Evolutionary conservation across 2,113 vertebrate species (phyloP).

Genomic region (Rhea pennata): DNA sequence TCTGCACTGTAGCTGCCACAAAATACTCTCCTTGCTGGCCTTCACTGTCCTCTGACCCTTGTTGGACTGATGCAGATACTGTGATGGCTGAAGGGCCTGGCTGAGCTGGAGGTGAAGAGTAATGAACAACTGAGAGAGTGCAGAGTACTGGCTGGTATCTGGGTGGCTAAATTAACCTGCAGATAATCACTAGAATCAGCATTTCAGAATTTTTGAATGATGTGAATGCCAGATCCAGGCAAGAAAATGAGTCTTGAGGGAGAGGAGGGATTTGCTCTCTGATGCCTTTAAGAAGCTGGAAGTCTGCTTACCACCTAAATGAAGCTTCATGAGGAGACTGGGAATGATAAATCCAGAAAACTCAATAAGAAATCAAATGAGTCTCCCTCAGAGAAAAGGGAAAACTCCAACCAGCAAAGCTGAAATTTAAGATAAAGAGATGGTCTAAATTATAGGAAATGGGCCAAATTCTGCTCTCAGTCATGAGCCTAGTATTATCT

Average conservation of each 20-base stretch:
- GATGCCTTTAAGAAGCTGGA: conserved; percentile 21
- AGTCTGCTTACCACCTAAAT: not conserved
- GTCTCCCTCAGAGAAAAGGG: not conserved
- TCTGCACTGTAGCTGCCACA: not conserved
- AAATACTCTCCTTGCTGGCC: not conserved
- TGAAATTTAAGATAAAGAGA: not conserved
- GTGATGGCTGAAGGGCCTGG: not conserved
- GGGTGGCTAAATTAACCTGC: not conserved
- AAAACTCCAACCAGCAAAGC: not conserved
- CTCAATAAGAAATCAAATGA: not conserved
- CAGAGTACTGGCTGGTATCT: not conserved
- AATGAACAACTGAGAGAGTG: not conserved
- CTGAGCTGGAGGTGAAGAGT: not conserved
- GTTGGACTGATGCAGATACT: not conserved
- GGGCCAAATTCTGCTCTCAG: not conserved
- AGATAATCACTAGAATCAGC: not conserved
- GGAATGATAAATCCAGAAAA: not conserved
- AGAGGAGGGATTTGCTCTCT: conserved; percentile 5
- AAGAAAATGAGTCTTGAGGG: conserved; percentile 4
- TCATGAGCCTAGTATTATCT: not conserved
- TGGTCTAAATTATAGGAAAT: not conserved
- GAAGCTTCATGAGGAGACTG: not conserved
- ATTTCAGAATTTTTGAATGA: not conserved
- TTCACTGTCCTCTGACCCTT: not conserved
- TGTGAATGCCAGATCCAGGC: not conserved